A percentile compares a stretch with the other conserved stretches of the same genome.
phyloP scores from a whole-genome alignment of 2,888 invertebrate genomes.

The Apomyelois bistriatella region DNA sequence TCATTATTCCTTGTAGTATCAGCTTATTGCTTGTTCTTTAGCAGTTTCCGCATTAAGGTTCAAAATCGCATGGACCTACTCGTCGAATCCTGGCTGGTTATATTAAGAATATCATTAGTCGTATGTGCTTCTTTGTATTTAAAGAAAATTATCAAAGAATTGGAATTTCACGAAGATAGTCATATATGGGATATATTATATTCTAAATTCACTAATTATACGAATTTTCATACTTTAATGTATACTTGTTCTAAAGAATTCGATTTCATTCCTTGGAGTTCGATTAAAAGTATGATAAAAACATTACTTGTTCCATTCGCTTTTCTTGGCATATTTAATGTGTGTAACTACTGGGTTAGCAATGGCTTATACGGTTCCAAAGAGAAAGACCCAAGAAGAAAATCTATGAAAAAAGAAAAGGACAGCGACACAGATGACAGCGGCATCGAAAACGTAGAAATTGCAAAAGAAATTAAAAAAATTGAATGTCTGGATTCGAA shows the following conservation, averaged over 20 bases:
- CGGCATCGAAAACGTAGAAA: slow-evolving; percentile 74
- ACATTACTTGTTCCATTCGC: slow-evolving; percentile 82
- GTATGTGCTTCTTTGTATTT: slow-evolving; percentile 49
- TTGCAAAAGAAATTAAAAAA: slow-evolving; percentile 33
- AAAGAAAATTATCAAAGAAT: slow-evolving; percentile 56
- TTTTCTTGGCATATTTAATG: slow-evolving; percentile 57
- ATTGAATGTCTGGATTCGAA: slow-evolving; percentile 12
- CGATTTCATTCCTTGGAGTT: slow-evolving; percentile 82
- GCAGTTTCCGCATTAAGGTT: slow-evolving; percentile 51
- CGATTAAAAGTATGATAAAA: slow-evolving; percentile 69
- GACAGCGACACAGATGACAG: slow-evolving; percentile 67
- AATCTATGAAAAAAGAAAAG: slow-evolving; percentile 31
- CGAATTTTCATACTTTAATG: slow-evolving; percentile 87
- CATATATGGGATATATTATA: slow-evolving; percentile 86
- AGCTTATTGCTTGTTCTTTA: slow-evolving; percentile 53
- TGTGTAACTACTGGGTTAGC: slow-evolving; percentile 54
- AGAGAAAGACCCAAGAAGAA: slow-evolving; percentile 20
- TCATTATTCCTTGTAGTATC: slow-evolving; percentile 65
- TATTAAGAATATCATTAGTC: slow-evolving; percentile 42
- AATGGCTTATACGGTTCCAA: slow-evolving; percentile 19
- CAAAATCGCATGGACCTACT: slow-evolving; percentile 45
- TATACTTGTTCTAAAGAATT: slow-evolving; percentile 90
- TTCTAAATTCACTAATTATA: slow-evolving; percentile 84
- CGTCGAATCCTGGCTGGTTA: slow-evolving; percentile 47
- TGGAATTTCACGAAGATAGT: slow-evolving; percentile 74